phyloP scores from a whole-genome alignment of 1,140 invertebrate genomes.

The Vanessa tameamea region DNA sequence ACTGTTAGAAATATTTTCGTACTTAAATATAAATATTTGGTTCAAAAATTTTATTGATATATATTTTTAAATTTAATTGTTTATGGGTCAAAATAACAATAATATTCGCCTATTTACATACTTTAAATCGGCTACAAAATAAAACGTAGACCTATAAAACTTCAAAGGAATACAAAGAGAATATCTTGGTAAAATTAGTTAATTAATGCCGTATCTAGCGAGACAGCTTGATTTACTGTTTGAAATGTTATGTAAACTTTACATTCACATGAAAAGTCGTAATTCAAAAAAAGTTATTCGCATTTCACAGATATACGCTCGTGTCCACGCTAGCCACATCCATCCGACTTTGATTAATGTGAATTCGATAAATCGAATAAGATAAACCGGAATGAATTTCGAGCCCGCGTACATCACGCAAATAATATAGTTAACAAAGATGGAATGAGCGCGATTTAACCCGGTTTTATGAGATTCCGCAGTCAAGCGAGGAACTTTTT shows the following conservation, averaged over 20 bases:
- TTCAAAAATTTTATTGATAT: too few relatives aligned
- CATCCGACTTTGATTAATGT: slow-evolving; percentile 32
- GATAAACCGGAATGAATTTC: slow-evolving; percentile 26
- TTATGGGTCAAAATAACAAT: too few relatives aligned
- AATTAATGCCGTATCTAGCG: too few relatives aligned
- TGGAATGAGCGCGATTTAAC: slow-evolving; percentile 9
- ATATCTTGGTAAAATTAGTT: too few relatives aligned
- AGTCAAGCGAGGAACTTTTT: not conserved
- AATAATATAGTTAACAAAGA: slow-evolving; percentile 20
- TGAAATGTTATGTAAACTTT: not conserved
- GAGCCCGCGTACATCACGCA: slow-evolving; percentile 19
- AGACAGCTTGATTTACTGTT: too few relatives aligned
- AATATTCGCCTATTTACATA: too few relatives aligned
- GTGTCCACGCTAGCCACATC: not conserved
- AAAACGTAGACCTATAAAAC: too few relatives aligned
- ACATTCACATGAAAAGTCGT: not conserved
- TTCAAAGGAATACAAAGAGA: too few relatives aligned
- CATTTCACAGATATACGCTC: slow-evolving; percentile 12
- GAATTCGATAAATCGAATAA: slow-evolving; percentile 33
- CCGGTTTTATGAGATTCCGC: slow-evolving; percentile 4
- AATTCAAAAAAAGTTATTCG: not conserved
- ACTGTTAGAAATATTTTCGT: too few relatives aligned
- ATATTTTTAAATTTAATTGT: too few relatives aligned
- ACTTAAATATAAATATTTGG: too few relatives aligned
- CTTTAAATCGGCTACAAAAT: too few relatives aligned